phyloP scores from a whole-genome alignment of 2,888 invertebrate genomes.

The Notodromas monacha region DNA sequence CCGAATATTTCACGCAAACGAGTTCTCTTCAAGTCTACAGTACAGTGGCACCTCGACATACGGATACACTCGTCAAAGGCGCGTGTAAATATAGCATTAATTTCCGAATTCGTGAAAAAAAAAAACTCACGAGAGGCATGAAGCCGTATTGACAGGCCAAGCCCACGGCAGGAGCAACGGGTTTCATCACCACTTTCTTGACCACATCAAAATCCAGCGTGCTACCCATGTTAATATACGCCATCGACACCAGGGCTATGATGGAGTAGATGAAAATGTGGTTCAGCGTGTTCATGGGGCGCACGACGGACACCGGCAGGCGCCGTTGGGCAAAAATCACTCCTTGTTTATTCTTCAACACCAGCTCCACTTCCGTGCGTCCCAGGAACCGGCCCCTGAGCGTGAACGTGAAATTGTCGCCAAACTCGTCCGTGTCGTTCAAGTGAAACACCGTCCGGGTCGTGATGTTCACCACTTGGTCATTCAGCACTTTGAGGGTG shows the following conservation, averaged over 20 bases:
- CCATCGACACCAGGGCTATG: constrained; percentile 34
- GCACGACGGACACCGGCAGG: constrained; percentile 21
- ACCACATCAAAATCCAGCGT: constrained; percentile 42
- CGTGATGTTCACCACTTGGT: too few species aligned
- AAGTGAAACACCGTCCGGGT: too few species aligned
- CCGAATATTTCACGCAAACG: too few species aligned
- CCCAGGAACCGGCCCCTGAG: constrained; percentile 12
- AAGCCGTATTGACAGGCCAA: constrained; percentile 40
- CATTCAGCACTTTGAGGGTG: too few species aligned
- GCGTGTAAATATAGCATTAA: too few species aligned
- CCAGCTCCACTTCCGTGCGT: constrained; percentile 10
- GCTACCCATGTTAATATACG: constrained; percentile 69
- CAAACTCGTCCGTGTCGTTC: too few species aligned
- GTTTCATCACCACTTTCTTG: constrained; percentile 28
- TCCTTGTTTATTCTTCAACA: not conserved
- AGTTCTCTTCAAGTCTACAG: too few species aligned
- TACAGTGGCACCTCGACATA: too few species aligned
- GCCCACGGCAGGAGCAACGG: constrained; percentile 43
- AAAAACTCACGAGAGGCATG: constrained; percentile 51
- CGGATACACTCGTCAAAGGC: too few species aligned
- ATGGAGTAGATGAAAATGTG: constrained; percentile 38
- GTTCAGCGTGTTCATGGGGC: constrained; percentile 31
- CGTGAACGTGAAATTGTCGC: constrained; percentile 7
- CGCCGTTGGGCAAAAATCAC: constrained; percentile 6
- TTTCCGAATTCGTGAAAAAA: too few species aligned